phyloP scores from a whole-genome alignment of 2,888 invertebrate genomes.

The Cheilosia pagana region DNA sequence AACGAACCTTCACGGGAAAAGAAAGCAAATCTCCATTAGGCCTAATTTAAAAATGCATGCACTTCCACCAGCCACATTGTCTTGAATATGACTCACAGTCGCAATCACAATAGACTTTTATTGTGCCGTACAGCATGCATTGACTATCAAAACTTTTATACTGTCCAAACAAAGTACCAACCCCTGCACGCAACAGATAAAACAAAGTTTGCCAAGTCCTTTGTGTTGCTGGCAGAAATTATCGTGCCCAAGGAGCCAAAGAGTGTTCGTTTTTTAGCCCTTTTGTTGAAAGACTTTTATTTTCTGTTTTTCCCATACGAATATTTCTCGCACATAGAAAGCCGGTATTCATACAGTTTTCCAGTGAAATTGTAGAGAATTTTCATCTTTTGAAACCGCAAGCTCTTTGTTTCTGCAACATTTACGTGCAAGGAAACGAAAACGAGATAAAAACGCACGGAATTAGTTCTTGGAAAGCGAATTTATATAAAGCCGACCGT shows the following conservation, averaged over 20 bases:
- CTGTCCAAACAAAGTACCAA: constrained; percentile 1
- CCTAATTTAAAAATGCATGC: neutral
- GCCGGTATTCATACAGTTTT: neutral
- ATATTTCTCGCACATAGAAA: neutral
- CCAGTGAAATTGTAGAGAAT: constrained; percentile 2
- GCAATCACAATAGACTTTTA: neutral
- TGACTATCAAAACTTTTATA: neutral
- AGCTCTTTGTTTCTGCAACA: constrained; percentile 3
- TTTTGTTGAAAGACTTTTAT: constrained; percentile 4
- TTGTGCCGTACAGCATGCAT: neutral
- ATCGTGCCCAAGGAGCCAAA: neutral
- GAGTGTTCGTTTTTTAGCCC: neutral
- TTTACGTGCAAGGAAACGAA: constrained; percentile 19
- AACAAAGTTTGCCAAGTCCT: neutral
- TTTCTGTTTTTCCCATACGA: constrained; percentile 1
- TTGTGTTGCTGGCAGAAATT: neutral
- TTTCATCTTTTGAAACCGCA: constrained; percentile 2
- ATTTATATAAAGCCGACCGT: neutral
- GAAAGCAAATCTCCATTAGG: too few species aligned
- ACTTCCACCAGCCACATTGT: neutral
- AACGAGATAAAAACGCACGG: neutral
- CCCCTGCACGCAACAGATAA: constrained; percentile 10
- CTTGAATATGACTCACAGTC: neutral
- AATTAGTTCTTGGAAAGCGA: neutral
- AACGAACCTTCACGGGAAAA: too few species aligned